A percentile compares a stretch with the other conserved stretches of the same genome.
These are phyloP conservation scores for Huso huso DNA, from an alignment of 2,797 vertebrate genomes.

Conservation along the genomic window DNA sequence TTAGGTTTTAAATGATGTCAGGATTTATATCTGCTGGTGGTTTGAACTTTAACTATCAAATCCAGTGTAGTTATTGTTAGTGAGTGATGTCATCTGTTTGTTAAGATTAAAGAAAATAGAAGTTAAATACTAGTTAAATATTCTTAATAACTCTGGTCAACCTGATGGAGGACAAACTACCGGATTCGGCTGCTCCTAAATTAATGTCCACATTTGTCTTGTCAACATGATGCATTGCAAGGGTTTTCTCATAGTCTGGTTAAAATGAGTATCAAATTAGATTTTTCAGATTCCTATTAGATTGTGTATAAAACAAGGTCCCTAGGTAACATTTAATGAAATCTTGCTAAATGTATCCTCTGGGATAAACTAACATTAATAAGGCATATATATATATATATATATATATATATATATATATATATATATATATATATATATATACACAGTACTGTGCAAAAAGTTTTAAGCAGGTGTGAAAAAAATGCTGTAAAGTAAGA, in stretches of 20 bases:
- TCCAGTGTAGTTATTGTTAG: no score
- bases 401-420: not conserved
- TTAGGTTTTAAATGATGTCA: no score
- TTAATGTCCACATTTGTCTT: conserved; percentile 72
- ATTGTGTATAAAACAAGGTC: conserved; percentile 6
- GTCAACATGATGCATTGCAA: conserved; percentile 58
- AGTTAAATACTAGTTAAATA: no score
- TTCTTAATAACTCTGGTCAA: conserved; percentile 49
- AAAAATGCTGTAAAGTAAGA: no score
- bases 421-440: no score
- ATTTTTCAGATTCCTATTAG: conserved; percentile 29
- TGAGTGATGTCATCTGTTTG: no score
- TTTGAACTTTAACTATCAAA: no score
- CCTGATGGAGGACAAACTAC: conserved; percentile 69
- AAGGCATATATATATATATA: not conserved
- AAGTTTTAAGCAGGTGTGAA: no score
- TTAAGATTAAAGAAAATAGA: no score
- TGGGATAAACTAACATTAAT: conserved; percentile 8
- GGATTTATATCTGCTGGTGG: no score
- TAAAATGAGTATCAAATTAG: conserved; percentile 33
- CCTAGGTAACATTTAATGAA: conserved; percentile 21
- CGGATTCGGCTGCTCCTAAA: conserved; percentile 65
- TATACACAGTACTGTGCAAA: no score
- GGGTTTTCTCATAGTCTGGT: conserved; percentile 29
- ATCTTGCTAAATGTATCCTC: conserved; percentile 12